phyloP scores from a whole-genome alignment of 2,888 invertebrate genomes.

The Drosophila pseudotakahashii region DNA sequence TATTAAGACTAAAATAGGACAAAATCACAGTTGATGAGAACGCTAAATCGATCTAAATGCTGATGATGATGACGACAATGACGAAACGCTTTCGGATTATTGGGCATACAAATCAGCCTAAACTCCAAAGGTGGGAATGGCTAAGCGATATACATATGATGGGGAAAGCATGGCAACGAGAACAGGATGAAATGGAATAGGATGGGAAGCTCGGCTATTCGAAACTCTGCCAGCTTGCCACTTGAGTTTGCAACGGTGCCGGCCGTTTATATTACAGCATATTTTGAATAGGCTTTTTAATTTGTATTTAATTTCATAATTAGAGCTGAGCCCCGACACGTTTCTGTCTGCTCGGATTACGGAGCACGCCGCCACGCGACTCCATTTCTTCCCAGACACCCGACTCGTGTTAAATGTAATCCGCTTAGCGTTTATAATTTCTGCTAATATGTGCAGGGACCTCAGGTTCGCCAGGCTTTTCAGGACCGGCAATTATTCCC shows the following conservation, averaged over 20 bases:
- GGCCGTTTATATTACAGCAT: slow-evolving; percentile 38
- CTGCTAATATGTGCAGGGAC: slow-evolving; percentile 44
- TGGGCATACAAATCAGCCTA: slow-evolving; percentile 36
- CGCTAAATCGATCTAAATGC: slow-evolving; percentile 40
- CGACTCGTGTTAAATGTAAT: slow-evolving; percentile 64
- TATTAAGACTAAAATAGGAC: no score
- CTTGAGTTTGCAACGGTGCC: slow-evolving; percentile 27
- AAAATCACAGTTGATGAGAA: slow-evolving; percentile 6
- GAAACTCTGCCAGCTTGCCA: slow-evolving; percentile 24
- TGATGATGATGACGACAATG: slow-evolving; percentile 43
- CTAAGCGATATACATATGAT: not conserved
- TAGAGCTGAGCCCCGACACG: slow-evolving; percentile 66
- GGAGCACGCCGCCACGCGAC: slow-evolving; percentile 48
- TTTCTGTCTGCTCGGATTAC: slow-evolving; percentile 56
- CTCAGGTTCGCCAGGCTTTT: slow-evolving; percentile 3
- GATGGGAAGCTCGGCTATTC: slow-evolving; percentile 3
- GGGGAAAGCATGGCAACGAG: slow-evolving; percentile 19
- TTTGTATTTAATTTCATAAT: slow-evolving; percentile 75
- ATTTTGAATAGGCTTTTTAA: slow-evolving; percentile 58
- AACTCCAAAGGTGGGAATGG: not conserved
- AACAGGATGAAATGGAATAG: not conserved
- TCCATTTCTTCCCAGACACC: slow-evolving; percentile 28
- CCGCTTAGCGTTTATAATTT: slow-evolving; percentile 66
- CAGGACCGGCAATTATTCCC: not conserved
- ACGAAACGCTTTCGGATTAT: slow-evolving; percentile 29